phyloP scores from a whole-genome alignment of 2,113 vertebrate genomes.

The Corythornis vintsioides region DNA sequence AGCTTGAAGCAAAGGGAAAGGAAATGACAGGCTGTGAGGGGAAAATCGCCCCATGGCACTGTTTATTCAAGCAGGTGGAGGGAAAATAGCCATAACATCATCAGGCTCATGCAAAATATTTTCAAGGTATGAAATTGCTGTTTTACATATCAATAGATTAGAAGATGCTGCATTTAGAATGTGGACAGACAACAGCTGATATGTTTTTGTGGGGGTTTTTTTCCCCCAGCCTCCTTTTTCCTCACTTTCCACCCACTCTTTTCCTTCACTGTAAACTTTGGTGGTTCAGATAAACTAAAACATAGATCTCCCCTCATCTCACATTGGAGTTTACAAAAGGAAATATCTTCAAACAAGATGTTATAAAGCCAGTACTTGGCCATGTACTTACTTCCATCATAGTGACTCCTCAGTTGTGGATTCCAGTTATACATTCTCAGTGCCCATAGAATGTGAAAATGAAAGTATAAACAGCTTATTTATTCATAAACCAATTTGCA shows the following conservation, averaged over 20 bases:
- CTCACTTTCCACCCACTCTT: constrained; percentile 28
- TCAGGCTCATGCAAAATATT: not conserved
- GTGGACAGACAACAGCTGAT: not conserved
- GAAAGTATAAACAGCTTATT: constrained; percentile 3
- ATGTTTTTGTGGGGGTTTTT: not conserved
- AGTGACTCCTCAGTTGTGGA: not conserved
- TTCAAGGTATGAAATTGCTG: not conserved
- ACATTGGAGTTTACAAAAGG: not conserved
- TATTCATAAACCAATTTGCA: not conserved
- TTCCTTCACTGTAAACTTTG: constrained; percentile 24
- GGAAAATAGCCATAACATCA: not conserved
- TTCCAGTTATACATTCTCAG: not conserved
- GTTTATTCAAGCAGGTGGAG: constrained; percentile 50
- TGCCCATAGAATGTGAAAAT: not conserved
- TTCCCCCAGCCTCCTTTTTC: not conserved
- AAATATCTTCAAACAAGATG: constrained; percentile 44
- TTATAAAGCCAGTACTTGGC: not conserved
- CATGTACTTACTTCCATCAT: not conserved
- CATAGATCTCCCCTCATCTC: not conserved
- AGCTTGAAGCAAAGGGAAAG: constrained; percentile 21
- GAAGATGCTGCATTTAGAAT: not conserved
- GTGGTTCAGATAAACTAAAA: constrained; percentile 23
- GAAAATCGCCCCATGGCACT: constrained; percentile 51
- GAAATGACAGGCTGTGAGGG: constrained; percentile 59
- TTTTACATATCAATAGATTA: not conserved